These are phyloP conservation scores for Spodoptera picta DNA, from an alignment of 2,888 invertebrate genomes.

Conservation along the genomic window DNA sequence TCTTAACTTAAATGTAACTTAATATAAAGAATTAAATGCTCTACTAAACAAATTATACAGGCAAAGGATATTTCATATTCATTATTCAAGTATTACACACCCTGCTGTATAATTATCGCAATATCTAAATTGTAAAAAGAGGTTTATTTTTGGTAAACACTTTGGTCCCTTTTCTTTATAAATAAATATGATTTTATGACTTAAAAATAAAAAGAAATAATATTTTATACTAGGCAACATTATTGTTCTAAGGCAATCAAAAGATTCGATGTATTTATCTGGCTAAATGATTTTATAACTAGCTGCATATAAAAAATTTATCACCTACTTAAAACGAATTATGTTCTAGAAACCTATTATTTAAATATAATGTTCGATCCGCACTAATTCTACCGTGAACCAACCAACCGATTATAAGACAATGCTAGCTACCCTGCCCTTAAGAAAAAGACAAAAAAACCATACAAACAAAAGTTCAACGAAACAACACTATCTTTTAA, in stretches of 20 bases:
- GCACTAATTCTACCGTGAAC: too few species aligned
- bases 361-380: too few species aligned
- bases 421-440: too few species aligned
- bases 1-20: conserved; percentile 61
- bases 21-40: conserved; percentile 50
- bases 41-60: conserved; percentile 49
- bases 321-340: too few species aligned
- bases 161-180: conserved; percentile 26
- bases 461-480: too few species aligned
- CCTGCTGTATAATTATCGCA: conserved; percentile 33
- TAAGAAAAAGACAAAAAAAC: too few species aligned
- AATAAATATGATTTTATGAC: neutral
- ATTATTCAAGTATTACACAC: conserved; percentile 13
- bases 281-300: too few species aligned
- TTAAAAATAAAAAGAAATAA: neutral
- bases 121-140: conserved; percentile 20
- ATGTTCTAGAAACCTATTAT: too few species aligned
- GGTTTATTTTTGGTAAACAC: conserved; percentile 18
- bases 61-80: conserved; percentile 32
- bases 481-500: too few species aligned
- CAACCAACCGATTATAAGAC: too few species aligned
- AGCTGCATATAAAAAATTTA: too few species aligned
- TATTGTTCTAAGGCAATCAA: neutral
- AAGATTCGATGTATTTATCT: too few species aligned
- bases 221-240: neutral